Conservation (phyloP, 2,888 invertebrate genomes). For the Mechanitis messenoides region DNA sequence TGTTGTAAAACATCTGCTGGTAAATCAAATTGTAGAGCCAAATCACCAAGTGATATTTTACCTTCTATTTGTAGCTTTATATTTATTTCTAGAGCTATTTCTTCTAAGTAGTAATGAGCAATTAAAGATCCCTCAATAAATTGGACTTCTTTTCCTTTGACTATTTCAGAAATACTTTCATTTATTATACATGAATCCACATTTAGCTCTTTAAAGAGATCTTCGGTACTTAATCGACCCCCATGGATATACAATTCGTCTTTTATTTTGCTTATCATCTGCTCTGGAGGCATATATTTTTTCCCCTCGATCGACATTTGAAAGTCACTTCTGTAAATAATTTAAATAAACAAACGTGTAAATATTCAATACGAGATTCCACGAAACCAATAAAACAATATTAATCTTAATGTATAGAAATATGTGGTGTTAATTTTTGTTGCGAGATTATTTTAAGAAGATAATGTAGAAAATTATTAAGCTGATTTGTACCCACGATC, state of each 20-base stretch:
- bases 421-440: no score
- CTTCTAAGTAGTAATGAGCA: slow-evolving; percentile 86
- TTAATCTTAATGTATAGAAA: no score
- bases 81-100: slow-evolving; percentile 94
- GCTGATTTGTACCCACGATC: no score
- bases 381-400: no score
- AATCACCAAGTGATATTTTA: slow-evolving; percentile 88
- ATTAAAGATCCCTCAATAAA: slow-evolving; percentile 94
- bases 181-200: slow-evolving; percentile 90
- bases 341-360: no score
- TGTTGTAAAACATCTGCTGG: slow-evolving; percentile 92
- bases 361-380: no score
- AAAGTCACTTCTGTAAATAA: no score
- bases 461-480: no score
- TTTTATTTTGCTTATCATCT: slow-evolving; percentile 91
- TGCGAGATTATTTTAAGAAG: no score
- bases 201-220: slow-evolving; percentile 90
- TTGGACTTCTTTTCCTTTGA: slow-evolving; percentile 83
- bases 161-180: slow-evolving; percentile 80
- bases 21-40: slow-evolving; percentile 92
- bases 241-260: slow-evolving; percentile 93
- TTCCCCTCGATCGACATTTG: slow-evolving; percentile 84
- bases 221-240: slow-evolving; percentile 92
- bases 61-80: slow-evolving; percentile 91
- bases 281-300: slow-evolving; percentile 95